Percentiles rank a stretch among this genome's conserved stretches.
phyloP scores from a whole-genome alignment of 2,113 vertebrate species.

The Nanger granti region DNA sequence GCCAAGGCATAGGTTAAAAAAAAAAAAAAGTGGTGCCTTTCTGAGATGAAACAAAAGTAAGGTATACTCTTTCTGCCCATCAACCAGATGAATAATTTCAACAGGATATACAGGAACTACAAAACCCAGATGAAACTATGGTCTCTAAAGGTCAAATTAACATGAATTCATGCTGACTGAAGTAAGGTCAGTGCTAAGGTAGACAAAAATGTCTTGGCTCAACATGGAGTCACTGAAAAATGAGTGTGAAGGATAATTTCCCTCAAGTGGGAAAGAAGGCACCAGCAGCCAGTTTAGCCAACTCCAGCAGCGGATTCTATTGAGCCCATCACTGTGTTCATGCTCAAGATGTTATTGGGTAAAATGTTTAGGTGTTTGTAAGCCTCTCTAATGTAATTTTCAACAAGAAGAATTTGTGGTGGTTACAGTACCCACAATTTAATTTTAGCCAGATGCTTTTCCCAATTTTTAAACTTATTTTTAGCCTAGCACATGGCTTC shows the following conservation, averaged over 20 bases:
- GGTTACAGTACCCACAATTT: conserved; percentile 52
- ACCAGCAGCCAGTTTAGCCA: background rate
- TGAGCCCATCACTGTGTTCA: background rate
- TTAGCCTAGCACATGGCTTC: conserved; percentile 61
- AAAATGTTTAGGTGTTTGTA: conserved; percentile 13
- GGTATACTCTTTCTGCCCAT: background rate
- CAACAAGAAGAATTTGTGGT: conserved; percentile 55
- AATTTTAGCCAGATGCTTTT: conserved; percentile 67
- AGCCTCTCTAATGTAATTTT: conserved; percentile 51
- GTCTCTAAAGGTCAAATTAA: conserved; percentile 10
- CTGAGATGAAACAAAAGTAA: background rate
- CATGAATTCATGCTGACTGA: background rate
- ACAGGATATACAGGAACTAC: background rate
- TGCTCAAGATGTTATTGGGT: conserved; percentile 5
- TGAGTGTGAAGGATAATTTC: background rate
- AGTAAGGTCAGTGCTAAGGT: background rate
- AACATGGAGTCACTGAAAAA: background rate
- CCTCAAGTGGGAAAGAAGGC: background rate
- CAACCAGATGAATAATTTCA: background rate
- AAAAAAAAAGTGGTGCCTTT: background rate
- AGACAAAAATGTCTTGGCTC: conserved; percentile 1
- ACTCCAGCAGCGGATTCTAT: background rate
- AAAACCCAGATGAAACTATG: background rate
- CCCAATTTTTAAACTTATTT: conserved; percentile 62
- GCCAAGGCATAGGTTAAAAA: background rate